A percentile compares a stretch with the other conserved stretches of the same genome.
Conservation (phyloP, 2,113 vertebrate species). For the Chaetodon auriga region DNA sequence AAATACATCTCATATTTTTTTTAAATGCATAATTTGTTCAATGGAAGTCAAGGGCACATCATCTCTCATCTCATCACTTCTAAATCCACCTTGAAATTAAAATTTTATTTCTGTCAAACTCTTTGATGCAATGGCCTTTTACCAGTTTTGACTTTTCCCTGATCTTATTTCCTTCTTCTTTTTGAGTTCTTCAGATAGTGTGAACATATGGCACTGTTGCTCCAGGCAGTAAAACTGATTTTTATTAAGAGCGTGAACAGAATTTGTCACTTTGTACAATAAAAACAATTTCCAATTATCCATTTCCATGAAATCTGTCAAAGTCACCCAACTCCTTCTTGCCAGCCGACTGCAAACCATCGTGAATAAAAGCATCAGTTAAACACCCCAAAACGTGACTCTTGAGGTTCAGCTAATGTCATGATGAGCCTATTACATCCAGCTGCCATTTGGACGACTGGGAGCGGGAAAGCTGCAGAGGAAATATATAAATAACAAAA, state of each 20-base stretch:
- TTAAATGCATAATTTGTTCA: neutral
- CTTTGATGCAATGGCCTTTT: conserved; percentile 17
- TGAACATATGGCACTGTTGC: neutral
- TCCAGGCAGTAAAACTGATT: neutral
- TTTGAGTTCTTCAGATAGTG: neutral
- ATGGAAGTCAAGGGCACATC: neutral
- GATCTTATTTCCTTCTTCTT: conserved; percentile 8
- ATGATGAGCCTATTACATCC: neutral
- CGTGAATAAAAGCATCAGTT: neutral
- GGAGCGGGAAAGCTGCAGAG: neutral
- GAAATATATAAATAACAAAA: conserved; percentile 36
- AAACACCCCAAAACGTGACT: conserved; percentile 4
- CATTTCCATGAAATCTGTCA: conserved; percentile 2
- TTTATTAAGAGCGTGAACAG: neutral
- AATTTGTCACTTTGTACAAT: neutral
- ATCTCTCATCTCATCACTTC: conserved; percentile 15
- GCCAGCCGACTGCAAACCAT: neutral
- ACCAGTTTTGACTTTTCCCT: conserved; percentile 10
- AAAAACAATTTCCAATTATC: neutral
- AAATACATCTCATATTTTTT: neutral
- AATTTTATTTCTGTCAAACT: neutral
- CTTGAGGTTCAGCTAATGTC: neutral
- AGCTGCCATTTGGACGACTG: neutral
- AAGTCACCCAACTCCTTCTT: neutral
- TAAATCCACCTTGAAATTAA: conserved; percentile 31